These are phyloP conservation scores for Papilio elwesi DNA, from an alignment of 2,888 invertebrate species.

Conservation along the genomic window DNA sequence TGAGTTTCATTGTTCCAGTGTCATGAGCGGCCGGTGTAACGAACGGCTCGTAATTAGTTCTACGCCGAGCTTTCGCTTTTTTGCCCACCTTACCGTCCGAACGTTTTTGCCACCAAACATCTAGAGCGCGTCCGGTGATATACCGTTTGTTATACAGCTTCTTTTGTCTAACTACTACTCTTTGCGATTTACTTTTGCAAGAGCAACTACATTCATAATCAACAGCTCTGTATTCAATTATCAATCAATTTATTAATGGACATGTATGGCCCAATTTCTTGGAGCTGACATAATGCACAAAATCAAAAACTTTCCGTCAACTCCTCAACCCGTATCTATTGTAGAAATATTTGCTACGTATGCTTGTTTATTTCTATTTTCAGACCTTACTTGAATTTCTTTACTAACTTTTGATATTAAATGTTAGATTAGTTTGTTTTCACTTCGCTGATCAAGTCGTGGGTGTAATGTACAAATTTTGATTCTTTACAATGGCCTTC, in stretches of 20 bases:
- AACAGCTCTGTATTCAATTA: too few species aligned
- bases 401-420: not conserved
- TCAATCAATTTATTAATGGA: too few species aligned
- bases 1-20: constrained; percentile 12
- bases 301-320: too few species aligned
- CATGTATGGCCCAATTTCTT: too few species aligned
- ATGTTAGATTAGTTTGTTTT: not conserved
- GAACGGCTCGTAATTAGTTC: constrained; percentile 15
- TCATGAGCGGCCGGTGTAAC: constrained; percentile 18
- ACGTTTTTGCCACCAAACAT: constrained; percentile 13
- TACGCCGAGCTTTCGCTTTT: constrained; percentile 33
- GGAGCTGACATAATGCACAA: too few species aligned
- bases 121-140: constrained; percentile 34
- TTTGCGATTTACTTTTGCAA: constrained; percentile 5
- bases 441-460: not conserved
- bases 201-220: constrained; percentile 1
- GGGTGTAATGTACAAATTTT: constrained; percentile 15
- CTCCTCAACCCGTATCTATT: too few species aligned
- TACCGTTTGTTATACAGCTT: constrained; percentile 28
- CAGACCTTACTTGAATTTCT: not conserved
- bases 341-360: too few species aligned
- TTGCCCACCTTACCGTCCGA: not conserved
- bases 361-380: not conserved
- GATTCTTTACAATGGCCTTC: not conserved
- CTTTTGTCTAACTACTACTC: constrained; percentile 3